phyloP scores from a whole-genome alignment of 2,113 vertebrate genomes.

The Odobenus rosmarus region DNA sequence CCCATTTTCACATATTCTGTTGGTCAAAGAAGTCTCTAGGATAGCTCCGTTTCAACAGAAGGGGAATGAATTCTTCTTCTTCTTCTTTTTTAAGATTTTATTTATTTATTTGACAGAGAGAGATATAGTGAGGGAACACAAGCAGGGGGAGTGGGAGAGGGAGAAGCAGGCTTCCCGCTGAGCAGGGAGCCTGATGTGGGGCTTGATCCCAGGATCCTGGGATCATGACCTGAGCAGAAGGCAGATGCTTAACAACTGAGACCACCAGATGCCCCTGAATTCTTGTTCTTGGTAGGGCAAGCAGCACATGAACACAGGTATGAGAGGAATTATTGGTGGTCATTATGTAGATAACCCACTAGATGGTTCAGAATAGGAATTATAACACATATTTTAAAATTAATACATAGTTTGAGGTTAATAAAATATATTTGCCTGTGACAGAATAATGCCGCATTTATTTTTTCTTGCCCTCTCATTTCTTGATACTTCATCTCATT shows the following conservation, averaged over 20 bases:
- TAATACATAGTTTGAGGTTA: not conserved
- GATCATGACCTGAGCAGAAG: too few species aligned
- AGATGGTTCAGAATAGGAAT: not conserved
- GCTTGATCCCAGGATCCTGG: too few species aligned
- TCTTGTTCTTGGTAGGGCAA: not conserved
- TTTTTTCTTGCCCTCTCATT: not conserved
- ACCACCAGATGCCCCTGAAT: not conserved
- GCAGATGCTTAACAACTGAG: too few species aligned
- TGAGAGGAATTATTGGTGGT: not conserved
- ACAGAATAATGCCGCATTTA: not conserved
- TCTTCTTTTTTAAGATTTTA: too few species aligned
- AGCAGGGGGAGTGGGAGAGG: too few species aligned
- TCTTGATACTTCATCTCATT: not conserved
- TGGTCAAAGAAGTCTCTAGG: too few species aligned
- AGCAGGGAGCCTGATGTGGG: too few species aligned
- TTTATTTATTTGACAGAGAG: too few species aligned
- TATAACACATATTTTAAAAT: not conserved
- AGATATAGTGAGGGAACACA: too few species aligned
- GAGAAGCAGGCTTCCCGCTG: too few species aligned
- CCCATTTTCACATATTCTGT: not conserved
- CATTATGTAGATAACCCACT: not conserved
- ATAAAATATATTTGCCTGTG: not conserved
- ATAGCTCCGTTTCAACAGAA: not conserved
- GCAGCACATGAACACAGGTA: not conserved
- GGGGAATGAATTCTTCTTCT: not conserved